phyloP scores from a whole-genome alignment of 1,140 invertebrate genomes.

The Drosophila mauritiana region DNA sequence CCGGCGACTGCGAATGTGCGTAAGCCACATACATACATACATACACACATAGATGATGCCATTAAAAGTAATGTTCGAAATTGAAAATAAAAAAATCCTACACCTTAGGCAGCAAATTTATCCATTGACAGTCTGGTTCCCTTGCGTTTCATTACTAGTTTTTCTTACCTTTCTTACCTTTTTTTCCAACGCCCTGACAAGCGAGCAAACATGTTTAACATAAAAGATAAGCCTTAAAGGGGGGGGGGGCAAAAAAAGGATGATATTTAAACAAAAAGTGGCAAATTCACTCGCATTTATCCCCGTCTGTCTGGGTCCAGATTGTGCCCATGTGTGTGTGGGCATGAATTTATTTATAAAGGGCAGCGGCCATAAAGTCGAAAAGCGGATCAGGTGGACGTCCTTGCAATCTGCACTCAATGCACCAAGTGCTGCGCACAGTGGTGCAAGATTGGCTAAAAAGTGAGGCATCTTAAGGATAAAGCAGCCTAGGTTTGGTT shows the following conservation, averaged over 20 bases:
- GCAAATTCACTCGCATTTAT: constrained; percentile 22
- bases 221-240: constrained; percentile 42
- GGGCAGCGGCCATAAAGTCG: constrained; percentile 39
- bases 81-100: constrained; percentile 22
- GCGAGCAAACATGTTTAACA: constrained; percentile 47
- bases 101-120: too few species aligned
- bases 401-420: constrained; percentile 58
- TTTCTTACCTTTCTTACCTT: constrained; percentile 9
- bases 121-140: constrained; percentile 17
- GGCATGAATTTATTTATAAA: constrained; percentile 54
- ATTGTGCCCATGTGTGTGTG: constrained; percentile 5
- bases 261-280: constrained; percentile 36
- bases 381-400: constrained; percentile 76
- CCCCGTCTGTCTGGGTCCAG: constrained; percentile 19
- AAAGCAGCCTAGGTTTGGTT: too few species aligned
- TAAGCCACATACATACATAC: constrained; percentile 9
- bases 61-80: constrained; percentile 51
- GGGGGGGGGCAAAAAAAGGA: constrained; percentile 2
- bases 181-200: constrained; percentile 31
- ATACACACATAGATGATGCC: constrained; percentile 38
- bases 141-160: not conserved
- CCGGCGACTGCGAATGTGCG: constrained; percentile 15
- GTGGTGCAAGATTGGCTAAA: not conserved
- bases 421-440: constrained; percentile 22
- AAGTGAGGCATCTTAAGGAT: not conserved